Base-by-base conservation (phyloP, 2,888 invertebrate species). In the Amphipoea oculea region DNA sequence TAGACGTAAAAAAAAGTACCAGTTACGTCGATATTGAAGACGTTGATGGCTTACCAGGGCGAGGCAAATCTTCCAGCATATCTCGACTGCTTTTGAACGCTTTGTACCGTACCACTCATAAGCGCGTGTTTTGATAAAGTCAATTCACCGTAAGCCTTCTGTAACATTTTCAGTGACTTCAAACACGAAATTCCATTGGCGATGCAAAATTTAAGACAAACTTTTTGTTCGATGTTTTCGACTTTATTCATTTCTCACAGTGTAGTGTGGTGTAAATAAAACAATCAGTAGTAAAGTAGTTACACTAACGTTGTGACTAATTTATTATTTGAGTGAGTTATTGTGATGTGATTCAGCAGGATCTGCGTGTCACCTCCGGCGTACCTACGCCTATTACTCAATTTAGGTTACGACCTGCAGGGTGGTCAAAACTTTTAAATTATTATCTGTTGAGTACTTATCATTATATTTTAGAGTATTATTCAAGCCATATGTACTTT, bases 301-400 rank as follows among this genome's bases (percentile, higher is more conserved):
- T 9, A 36, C 29, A 48, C 48, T 29, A 29, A 20, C 29, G 2
- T 65, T 60, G 40, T 72, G 65, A 62, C 66, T 70, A 40, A 71
- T 77, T 40, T 40, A 73, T 67, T 78, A 54, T 71, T 48, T 57
- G 70, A 65, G 57, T n/a, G 69, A 67, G 88, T 89, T 85, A 87
- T 88, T 79, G 69, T 76, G 79, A 81, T 73, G 79, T 81, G 73
- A 69, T 82, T 83, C 73, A 80, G 73, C 80, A 76, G 66, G 74
- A 80, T 86, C 60, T 78, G 72, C 72, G 85, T 89, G 90, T 91
- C 92, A 91, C 88, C 91, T 92, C 92, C 93, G 91, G 89, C 81
- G 87, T 76, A 36, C 0, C 36, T 36, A 88, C 85, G 85, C 67
- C 89, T 85, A 93, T 93, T 93, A 93, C 91, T 87, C 91, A 92